Percentiles rank a stretch among this genome's conserved stretches.
Conservation (phyloP, 1,140 invertebrate genomes). For the Pectinophora gossypiella region DNA sequence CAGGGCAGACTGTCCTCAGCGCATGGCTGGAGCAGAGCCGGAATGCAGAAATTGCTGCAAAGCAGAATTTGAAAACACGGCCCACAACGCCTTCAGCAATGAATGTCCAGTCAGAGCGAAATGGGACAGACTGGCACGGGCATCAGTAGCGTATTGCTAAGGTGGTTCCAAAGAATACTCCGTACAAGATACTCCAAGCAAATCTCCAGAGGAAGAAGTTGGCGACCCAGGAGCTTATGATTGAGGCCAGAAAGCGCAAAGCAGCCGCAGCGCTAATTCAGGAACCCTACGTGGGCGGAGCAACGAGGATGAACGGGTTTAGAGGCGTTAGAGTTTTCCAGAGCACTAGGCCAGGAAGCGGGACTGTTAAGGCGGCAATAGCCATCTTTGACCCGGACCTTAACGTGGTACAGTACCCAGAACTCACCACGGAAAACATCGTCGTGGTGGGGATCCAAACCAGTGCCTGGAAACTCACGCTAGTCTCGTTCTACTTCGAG, state of each 20-base stretch:
- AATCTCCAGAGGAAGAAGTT: constrained; percentile 14
- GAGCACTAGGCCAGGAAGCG: background rate
- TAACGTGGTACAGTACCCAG: constrained; percentile 1
- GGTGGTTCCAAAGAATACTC: background rate
- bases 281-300: constrained; percentile 12
- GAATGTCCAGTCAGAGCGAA: constrained; percentile 2
- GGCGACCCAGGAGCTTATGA: constrained; percentile 9
- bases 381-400: constrained; percentile 9
- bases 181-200: background rate
- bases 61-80: background rate
- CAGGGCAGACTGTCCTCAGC: constrained; percentile 1
- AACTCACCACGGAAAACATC: constrained; percentile 7
- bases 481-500: constrained; percentile 9
- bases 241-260: background rate
- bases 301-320: background rate
- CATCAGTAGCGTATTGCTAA: background rate
- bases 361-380: constrained; percentile 13
- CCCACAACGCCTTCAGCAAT: constrained; percentile 9
- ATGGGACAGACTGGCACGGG: constrained; percentile 7
- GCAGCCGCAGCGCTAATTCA: constrained; percentile 4
- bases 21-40: background rate
- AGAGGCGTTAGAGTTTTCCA: constrained; percentile 10
- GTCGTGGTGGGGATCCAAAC: background rate
- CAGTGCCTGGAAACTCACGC: background rate
- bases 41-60: constrained; percentile 11